Evolutionary conservation across 2,113 vertebrate genomes (phyloP).

Genomic region (Paramormyrops kingsleyae): DNA sequence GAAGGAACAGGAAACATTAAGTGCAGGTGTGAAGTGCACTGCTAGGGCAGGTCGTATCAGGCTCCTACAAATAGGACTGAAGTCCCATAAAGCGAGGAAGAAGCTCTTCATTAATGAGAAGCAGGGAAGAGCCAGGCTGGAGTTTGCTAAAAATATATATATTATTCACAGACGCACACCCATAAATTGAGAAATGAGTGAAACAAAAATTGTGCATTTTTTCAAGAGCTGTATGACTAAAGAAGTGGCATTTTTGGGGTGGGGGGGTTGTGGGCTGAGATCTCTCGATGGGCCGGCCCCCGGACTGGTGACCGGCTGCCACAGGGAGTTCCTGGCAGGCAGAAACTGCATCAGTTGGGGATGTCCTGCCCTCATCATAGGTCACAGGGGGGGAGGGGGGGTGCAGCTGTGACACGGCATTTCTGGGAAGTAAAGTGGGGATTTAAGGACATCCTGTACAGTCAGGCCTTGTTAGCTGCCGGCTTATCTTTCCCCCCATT

Average conservation of each 20-base stretch:
- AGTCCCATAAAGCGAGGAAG: no score
- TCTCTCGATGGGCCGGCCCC: neutral
- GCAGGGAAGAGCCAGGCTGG: no score
- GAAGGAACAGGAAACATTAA: no score
- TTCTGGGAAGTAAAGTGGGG: constrained; percentile 42
- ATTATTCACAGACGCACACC: no score
- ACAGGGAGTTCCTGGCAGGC: constrained; percentile 27
- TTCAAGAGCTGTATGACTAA: neutral
- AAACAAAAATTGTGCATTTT: no score
- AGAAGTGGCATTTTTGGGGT: neutral
- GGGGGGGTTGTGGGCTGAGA: neutral
- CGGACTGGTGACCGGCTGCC: neutral
- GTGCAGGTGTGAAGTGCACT: no score
- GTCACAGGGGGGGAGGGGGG: no score
- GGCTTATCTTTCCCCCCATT: neutral
- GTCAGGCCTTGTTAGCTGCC: constrained; percentile 20
- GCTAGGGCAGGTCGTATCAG: no score
- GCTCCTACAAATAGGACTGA: no score
- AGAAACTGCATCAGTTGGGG: constrained; percentile 28
- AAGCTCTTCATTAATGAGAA: no score
- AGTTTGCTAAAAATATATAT: no score
- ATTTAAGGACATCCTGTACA: constrained; percentile 51
- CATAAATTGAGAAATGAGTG: no score
- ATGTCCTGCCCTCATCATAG: constrained; percentile 18
- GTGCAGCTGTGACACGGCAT: constrained; percentile 3